These are phyloP conservation scores for Peromyscus aztecus DNA, from an alignment of 2,797 vertebrate genomes.

Conservation along the genomic window DNA sequence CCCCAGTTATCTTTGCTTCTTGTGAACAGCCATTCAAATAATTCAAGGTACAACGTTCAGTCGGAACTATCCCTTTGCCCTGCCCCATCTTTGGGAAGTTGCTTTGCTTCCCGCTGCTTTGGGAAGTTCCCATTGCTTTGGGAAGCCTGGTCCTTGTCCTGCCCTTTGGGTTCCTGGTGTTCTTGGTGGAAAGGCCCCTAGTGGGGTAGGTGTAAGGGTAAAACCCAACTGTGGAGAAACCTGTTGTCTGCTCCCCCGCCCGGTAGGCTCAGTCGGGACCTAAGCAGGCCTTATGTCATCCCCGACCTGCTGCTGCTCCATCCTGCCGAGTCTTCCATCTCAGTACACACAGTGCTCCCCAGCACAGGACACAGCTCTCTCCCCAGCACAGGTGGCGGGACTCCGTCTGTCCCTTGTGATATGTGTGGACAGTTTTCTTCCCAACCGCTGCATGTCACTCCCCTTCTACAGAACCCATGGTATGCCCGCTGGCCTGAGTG, in stretches of 20 bases:
- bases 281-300: fast-evolving
- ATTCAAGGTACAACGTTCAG: background rate
- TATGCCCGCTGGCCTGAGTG: background rate
- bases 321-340: background rate
- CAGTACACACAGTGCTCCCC: background rate
- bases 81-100: background rate
- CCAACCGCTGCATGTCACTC: background rate
- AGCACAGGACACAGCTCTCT: background rate
- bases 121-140: too few species aligned
- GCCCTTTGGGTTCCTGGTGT: background rate
- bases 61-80: background rate
- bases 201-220: background rate
- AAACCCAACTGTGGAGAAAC: background rate
- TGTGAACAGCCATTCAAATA: background rate
- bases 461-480: background rate
- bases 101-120: too few species aligned
- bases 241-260: background rate
- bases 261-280: background rate
- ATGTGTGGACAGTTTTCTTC: background rate
- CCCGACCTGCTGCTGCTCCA: background rate
- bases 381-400: background rate
- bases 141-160: background rate
- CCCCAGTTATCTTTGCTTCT: constrained; percentile 25
- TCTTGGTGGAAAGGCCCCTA: background rate
- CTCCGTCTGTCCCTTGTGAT: background rate